Evolutionary conservation across 2,113 vertebrate species (phyloP), one percentile per base, ranked within the genome.

Genomic region (Jaculus jaculus): DNA sequence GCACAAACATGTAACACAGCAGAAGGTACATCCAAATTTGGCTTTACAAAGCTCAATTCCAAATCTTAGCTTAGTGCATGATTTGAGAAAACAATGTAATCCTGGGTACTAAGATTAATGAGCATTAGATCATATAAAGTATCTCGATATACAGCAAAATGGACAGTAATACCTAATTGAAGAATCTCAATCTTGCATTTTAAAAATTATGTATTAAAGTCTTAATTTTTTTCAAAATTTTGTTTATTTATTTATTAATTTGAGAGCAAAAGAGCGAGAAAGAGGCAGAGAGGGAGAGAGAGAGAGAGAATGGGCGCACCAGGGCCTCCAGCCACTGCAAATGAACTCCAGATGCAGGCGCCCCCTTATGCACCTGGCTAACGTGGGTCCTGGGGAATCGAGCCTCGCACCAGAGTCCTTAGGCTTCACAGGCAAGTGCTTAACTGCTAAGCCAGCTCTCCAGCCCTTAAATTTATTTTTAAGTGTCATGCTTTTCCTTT

Each of bases 401-500:
- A n/a, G n/a, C n/a, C n/a, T n/a, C n/a, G n/a, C n/a, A n/a, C n/a
- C n/a, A n/a, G n/a, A n/a, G n/a, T n/a, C n/a, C n/a, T n/a, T n/a
- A n/a, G n/a, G n/a, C n/a, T n/a, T n/a, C n/a, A n/a, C n/a, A n/a
- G n/a, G n/a, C n/a, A n/a, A n/a, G n/a, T n/a, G n/a, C n/a, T n/a
- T n/a, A n/a, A n/a, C n/a, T n/a, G n/a, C n/a, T n/a, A n/a, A n/a
- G n/a, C n/a, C n/a, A n/a, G n/a, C n/a, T n/a, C n/a, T n/a, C n/a
- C n/a, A n/a, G n/a, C n/a, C n/a, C 20, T 91, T 87, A 51, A 34
- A 54, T 91, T 90, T 75, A 51, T 80, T 95, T 92, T 89, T 73
- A 92, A 94, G 24, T 72, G 24, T 23, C 8, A 63, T 47, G 63
- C 80, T 34, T 7, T 2, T 3, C 7, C 69, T 85, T 92, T 79